phyloP scores from a whole-genome alignment of 2,113 vertebrate genomes.

The Clupea harengus region DNA sequence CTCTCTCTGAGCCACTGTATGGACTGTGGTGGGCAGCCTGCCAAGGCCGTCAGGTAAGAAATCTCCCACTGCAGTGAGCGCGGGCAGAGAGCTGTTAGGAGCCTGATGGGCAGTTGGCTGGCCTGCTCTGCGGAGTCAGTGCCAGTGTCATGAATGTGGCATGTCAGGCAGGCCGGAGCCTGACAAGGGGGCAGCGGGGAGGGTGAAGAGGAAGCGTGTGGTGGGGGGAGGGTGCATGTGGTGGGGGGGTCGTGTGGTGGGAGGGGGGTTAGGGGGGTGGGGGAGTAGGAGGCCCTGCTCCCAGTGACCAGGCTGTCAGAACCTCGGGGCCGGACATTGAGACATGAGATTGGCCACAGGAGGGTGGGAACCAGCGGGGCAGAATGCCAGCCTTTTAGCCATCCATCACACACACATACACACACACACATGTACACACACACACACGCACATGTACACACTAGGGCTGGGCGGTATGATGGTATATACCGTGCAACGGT shows the following conservation, averaged over 20 bases:
- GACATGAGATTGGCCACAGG: constrained; percentile 37
- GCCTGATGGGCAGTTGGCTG: constrained; percentile 53
- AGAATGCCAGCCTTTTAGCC: constrained; percentile 25
- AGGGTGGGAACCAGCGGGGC: constrained; percentile 27
- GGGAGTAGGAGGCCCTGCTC: neutral
- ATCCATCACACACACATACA: constrained; percentile 46
- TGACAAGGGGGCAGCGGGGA: constrained; percentile 27
- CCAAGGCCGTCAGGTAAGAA: constrained; percentile 41
- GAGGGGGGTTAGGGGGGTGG: neutral
- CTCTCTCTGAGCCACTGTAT: neutral
- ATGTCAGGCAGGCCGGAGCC: constrained; percentile 41
- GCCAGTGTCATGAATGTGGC: constrained; percentile 53
- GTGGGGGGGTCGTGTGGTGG: neutral
- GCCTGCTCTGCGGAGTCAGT: constrained; percentile 48
- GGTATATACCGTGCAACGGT: too few species aligned
- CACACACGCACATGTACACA: neutral
- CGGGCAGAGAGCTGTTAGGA: constrained; percentile 53
- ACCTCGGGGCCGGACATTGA: constrained; percentile 33
- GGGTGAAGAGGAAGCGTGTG: neutral
- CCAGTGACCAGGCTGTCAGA: neutral
- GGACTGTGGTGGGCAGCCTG: constrained; percentile 16
- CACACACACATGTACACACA: neutral
- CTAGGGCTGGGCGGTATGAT: too few species aligned
- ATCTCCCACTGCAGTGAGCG: constrained; percentile 52
- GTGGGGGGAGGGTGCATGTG: neutral